Percentiles rank a stretch among this genome's conserved stretches.
phyloP scores from a whole-genome alignment of 2,113 vertebrate genomes.

The Tachycineta bicolor region DNA sequence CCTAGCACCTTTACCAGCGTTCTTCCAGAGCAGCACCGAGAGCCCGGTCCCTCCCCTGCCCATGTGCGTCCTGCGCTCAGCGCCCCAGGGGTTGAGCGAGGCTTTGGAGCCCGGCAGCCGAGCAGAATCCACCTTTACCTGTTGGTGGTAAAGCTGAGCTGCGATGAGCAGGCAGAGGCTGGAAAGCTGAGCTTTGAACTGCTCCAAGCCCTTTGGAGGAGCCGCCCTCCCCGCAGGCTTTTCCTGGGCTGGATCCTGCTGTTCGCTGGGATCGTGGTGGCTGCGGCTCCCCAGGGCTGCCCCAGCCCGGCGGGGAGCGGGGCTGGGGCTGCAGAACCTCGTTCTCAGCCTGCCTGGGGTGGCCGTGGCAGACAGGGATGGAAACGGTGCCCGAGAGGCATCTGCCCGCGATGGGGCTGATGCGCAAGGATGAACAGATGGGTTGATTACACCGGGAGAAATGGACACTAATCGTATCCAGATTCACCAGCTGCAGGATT shows the following conservation, averaged over 20 bases:
- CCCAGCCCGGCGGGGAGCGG: neutral
- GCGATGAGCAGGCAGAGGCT: neutral
- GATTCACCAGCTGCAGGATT: conserved; percentile 64
- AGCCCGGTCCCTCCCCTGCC: accelerated
- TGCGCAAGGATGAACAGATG: conserved; percentile 35
- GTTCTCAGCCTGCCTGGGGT: neutral
- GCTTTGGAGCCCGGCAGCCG: neutral
- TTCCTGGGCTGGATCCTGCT: neutral
- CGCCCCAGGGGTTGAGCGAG: neutral
- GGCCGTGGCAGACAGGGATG: neutral
- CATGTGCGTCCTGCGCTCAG: accelerated
- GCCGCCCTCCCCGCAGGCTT: accelerated
- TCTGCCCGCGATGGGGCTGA: neutral
- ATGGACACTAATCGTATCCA: conserved; percentile 56
- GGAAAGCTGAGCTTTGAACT: neutral
- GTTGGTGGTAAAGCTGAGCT: neutral
- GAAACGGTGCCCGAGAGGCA: neutral
- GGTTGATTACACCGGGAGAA: conserved; percentile 48
- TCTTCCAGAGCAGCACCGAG: neutral
- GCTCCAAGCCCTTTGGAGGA: neutral
- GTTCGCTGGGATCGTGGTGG: neutral
- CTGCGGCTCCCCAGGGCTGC: neutral
- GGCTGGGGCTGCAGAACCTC: neutral
- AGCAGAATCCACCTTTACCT: neutral
- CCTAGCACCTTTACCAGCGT: accelerated